Base-by-base conservation (phyloP, 2,797 vertebrate genomes). In the Dendrocincla fuliginosa region DNA sequence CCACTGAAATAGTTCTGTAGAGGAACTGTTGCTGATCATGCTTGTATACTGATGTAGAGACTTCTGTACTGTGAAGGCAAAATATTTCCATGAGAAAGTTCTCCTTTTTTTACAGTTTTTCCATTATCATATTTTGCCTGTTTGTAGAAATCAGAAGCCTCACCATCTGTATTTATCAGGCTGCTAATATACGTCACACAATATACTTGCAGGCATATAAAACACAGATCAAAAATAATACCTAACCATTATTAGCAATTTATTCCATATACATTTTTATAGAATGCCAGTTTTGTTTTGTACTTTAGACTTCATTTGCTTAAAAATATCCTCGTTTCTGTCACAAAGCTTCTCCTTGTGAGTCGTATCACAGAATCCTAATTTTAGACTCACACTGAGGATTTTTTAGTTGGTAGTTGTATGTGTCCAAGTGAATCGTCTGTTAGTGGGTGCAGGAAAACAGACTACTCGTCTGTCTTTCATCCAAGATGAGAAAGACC, bases 291-390 rank as follows among this genome's bases (percentile, higher is more conserved):
- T 95, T 96, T 94, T 93, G 27, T 94, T 94, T 97, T 86, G 63
- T 47, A 25, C 76, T 93, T 94, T 37, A 69, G 91, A 89, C 32
- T 80, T 60, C 16, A 55, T 74, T 69, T 89, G 77, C 61, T 94
- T 79, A 91, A 94, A 95, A 84, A 95, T 96, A 92, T 55, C 75
- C 50, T 92, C 3, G 23, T 89, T 93, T 92, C 88, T 91, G n/a
- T 86, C 91, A 93, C 73, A 93, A 88, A 90, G 73, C 87, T 89
- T 76, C 67, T 97, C 20, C 74, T 95, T 87, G 63, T 95, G 96
- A 96, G 76, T 97, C 95, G 95, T 87, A 87, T 71, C 70, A 77
- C 49, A n/a, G 68, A 90, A 65, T 64, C 88, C 93, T 94, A 95
- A 92, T 95, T 96, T 94, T 97, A 92, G 83, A 77, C 42, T 77